Conservation (phyloP, 2,797 vertebrate genomes). For the Heliangelus exortis region DNA sequence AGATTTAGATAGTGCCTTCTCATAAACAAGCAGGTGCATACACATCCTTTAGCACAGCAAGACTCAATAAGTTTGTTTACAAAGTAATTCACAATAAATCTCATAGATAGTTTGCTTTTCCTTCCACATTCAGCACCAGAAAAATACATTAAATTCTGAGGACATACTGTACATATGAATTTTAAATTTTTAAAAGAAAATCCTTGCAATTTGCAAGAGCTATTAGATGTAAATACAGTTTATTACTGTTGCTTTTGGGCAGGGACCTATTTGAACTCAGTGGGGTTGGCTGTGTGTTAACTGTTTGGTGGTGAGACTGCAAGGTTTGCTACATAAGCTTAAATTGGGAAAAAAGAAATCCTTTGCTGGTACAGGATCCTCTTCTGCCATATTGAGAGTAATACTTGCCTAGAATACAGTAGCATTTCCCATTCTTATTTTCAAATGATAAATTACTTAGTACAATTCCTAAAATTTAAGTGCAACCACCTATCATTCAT, state of each 20-base stretch:
- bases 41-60: conserved; percentile 4
- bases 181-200: background rate
- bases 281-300: background rate
- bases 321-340: background rate
- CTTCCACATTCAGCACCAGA: background rate
- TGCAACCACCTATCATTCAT: background rate
- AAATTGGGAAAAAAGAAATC: background rate
- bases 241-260: background rate
- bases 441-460: background rate
- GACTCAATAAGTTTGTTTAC: conserved; percentile 35
- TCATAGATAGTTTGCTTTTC: conserved; percentile 23
- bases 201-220: background rate
- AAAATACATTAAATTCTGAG: background rate
- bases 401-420: background rate
- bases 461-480: background rate
- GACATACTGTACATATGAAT: background rate
- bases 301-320: background rate
- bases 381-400: background rate
- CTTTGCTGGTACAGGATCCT: background rate
- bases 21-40: background rate
- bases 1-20: background rate
- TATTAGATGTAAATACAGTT: background rate
- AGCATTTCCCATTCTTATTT: background rate
- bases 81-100: conserved; percentile 32
- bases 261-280: background rate